These are phyloP conservation scores for Phymastichus coffea DNA, from an alignment of 1,140 invertebrate genomes.

Conservation along the genomic window DNA sequence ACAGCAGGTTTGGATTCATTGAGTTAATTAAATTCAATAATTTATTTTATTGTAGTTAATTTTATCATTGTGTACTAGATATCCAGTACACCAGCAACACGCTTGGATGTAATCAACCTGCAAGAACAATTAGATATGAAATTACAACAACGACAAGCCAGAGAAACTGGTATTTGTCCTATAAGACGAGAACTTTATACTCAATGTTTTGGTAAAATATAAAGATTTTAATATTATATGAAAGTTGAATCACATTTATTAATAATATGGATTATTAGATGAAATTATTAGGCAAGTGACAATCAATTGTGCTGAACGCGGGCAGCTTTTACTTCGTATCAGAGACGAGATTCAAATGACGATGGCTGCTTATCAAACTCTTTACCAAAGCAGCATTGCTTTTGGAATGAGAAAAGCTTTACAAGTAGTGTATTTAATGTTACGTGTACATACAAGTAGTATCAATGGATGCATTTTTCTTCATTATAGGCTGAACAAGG, in stretches of 20 bases:
- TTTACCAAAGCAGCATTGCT: slow-evolving; percentile 96
- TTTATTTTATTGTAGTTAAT: slow-evolving; percentile 1
- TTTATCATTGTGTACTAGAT: slow-evolving; percentile 59
- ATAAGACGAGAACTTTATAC: slow-evolving; percentile 91
- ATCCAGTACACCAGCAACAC: slow-evolving; percentile 91
- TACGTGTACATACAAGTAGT: no score
- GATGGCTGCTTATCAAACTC: slow-evolving; percentile 87
- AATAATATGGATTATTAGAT: slow-evolving; percentile 59
- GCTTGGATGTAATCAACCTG: slow-evolving; percentile 91
- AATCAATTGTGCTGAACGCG: slow-evolving; percentile 95
- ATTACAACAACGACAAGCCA: slow-evolving; percentile 86
- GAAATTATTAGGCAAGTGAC: slow-evolving; percentile 93
- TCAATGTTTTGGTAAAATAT: slow-evolving; percentile 87
- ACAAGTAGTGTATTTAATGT: slow-evolving; percentile 59
- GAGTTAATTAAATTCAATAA: background rate
- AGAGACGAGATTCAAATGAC: slow-evolving; percentile 96
- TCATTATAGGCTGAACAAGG: slow-evolving; percentile 61
- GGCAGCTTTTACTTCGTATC: slow-evolving; percentile 87
- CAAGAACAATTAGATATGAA: slow-evolving; percentile 93
- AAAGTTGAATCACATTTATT: background rate
- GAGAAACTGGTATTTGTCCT: slow-evolving; percentile 96
- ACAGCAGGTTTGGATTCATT: slow-evolving; percentile 66
- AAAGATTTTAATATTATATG: no score
- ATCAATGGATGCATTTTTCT: background rate
- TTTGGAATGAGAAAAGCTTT: slow-evolving; percentile 98